These are phyloP conservation scores for Drosophila demipolita DNA, from an alignment of 2,888 invertebrate genomes.

Conservation along the genomic window DNA sequence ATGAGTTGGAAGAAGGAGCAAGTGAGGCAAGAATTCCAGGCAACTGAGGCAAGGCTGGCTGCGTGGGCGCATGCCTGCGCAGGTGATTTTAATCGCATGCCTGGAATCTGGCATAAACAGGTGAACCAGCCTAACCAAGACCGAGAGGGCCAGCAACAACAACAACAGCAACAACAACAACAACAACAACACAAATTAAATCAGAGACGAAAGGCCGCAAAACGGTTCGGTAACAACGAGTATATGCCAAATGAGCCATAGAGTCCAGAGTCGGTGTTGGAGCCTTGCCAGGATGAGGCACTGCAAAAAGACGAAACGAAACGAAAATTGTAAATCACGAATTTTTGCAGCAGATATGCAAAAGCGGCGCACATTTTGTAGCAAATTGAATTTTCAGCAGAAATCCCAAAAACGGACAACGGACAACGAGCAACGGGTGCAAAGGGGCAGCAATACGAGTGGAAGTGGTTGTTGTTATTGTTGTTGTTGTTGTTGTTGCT, in stretches of 20 bases:
- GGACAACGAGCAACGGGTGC: slow-evolving; percentile 12
- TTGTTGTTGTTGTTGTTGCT: slow-evolving; percentile 38
- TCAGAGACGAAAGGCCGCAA: slow-evolving; percentile 58
- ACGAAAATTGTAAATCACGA: slow-evolving; percentile 81
- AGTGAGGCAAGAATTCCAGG: slow-evolving; percentile 22
- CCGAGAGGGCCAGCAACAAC: slow-evolving; percentile 28
- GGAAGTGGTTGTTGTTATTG: slow-evolving; percentile 29
- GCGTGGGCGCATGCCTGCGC: slow-evolving; percentile 82
- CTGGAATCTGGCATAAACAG: slow-evolving; percentile 84
- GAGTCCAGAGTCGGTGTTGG: slow-evolving; percentile 11
- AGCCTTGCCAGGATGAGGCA: slow-evolving; percentile 56
- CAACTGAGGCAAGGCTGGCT: slow-evolving; percentile 52
- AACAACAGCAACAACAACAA: slow-evolving; percentile 20
- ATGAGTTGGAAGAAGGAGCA: slow-evolving; percentile 31
- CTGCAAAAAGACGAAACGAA: slow-evolving; percentile 37
- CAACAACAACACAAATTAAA: slow-evolving; percentile 56
- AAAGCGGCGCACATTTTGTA: slow-evolving; percentile 80
- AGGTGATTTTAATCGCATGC: slow-evolving; percentile 84
- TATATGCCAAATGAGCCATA: slow-evolving; percentile 49
- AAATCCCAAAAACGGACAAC: slow-evolving; percentile 59
- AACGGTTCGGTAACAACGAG: slow-evolving; percentile 39
- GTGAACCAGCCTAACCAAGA: slow-evolving; percentile 69
- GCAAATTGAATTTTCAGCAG: slow-evolving; percentile 81
- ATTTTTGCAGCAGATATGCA: slow-evolving; percentile 81
- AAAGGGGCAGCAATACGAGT: slow-evolving; percentile 10